Percentiles rank a stretch among this genome's conserved stretches.
Evolutionary conservation across 2,113 vertebrate species (phyloP).

Genomic region (Xenotilapia caudafasciata): DNA sequence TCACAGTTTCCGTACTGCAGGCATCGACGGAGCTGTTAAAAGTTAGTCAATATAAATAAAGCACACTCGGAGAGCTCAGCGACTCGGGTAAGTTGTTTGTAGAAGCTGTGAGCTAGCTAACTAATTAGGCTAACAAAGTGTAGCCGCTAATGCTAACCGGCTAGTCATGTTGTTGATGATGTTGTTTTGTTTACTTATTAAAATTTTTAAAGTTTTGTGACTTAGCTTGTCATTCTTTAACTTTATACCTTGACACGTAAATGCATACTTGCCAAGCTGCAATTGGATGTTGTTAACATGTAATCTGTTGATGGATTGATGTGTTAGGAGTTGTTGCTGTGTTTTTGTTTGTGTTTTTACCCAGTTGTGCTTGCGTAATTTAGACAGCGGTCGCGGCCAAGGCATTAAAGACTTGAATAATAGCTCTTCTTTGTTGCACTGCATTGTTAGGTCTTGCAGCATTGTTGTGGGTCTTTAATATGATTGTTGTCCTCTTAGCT

Average conservation of each 20-base stretch:
- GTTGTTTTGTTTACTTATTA: constrained; percentile 29
- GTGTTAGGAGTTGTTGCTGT: neutral
- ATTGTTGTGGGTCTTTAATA: neutral
- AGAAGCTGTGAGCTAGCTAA: constrained; percentile 2
- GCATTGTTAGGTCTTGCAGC: neutral
- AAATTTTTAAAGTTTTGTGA: neutral
- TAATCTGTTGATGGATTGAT: neutral
- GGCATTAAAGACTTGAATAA: constrained; percentile 1
- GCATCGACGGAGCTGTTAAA: neutral
- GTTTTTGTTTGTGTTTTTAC: constrained; percentile 56
- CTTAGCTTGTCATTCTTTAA: fast-evolving
- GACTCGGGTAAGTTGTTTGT: constrained; percentile 49
- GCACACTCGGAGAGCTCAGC: neutral
- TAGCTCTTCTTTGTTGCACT: neutral
- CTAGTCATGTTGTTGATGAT: constrained; percentile 10
- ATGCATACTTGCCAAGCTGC: neutral
- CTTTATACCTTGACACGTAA: fast-evolving
- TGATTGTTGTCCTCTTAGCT: neutral
- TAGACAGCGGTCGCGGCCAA: neutral
- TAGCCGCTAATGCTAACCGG: constrained; percentile 30
- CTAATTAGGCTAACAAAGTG: constrained; percentile 5
- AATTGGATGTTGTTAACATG: neutral
- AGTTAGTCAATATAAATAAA: neutral
- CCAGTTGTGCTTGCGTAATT: constrained; percentile 17
- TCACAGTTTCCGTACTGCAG: neutral